A percentile compares a stretch with the other conserved stretches of the same genome.
phyloP scores from a whole-genome alignment of 2,888 invertebrate genomes.

The Masnerella sp. region DNA sequence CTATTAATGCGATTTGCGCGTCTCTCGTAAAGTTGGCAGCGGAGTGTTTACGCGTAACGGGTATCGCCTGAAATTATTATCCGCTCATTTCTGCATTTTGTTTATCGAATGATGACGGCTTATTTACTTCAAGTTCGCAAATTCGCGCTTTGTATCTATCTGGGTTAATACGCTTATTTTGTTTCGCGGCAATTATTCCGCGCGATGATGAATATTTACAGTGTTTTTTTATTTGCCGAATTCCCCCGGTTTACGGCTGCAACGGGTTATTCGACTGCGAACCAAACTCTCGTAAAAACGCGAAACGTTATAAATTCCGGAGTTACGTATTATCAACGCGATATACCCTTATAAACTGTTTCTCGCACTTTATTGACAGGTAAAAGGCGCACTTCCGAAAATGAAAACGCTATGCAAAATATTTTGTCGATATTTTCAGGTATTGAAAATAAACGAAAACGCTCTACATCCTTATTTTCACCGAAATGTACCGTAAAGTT shows the following conservation, averaged over 20 bases:
- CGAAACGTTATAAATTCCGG: too few relatives aligned
- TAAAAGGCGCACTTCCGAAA: neutral
- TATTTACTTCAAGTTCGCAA: constrained; percentile 22
- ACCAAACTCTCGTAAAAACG: neutral
- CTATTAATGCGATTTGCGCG: constrained; percentile 59
- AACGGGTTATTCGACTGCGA: neutral
- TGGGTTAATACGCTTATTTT: neutral
- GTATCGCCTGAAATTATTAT: constrained; percentile 17
- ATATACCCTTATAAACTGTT: too few relatives aligned
- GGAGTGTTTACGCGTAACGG: constrained; percentile 1
- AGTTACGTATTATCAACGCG: too few relatives aligned
- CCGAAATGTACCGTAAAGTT: constrained; percentile 14
- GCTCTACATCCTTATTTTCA: constrained; percentile 4
- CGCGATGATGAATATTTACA: neutral
- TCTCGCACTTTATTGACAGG: constrained; percentile 5
- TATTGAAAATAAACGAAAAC: constrained; percentile 3
- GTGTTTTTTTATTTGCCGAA: neutral
- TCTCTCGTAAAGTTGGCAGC: constrained; percentile 47
- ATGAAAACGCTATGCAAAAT: constrained; percentile 2
- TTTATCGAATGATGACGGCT: constrained; percentile 3
- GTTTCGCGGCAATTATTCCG: neutral
- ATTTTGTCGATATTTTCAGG: constrained; percentile 3
- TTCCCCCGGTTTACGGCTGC: neutral
- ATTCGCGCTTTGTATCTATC: neutral
- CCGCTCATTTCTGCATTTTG: constrained; percentile 6